Percentiles rank a stretch among this genome's conserved stretches.
These are phyloP conservation scores for Centropus unirufus DNA, from an alignment of 2,113 vertebrate species.

Conservation along the genomic window DNA sequence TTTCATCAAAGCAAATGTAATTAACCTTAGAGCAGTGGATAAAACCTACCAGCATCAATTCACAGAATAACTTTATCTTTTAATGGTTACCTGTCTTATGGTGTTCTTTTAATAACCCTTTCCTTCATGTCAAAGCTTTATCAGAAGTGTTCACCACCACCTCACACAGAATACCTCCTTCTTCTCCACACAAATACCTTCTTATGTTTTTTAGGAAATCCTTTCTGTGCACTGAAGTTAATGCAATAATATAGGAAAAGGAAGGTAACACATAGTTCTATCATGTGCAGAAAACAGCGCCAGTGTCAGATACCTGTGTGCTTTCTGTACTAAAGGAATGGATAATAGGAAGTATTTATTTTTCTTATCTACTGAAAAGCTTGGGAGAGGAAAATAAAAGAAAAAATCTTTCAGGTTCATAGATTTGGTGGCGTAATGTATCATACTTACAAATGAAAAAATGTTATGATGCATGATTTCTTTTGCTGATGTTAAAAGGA, in stretches of 20 bases:
- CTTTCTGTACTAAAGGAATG: neutral
- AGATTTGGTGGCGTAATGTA: neutral
- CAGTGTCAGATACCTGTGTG: neutral
- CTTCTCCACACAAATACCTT: neutral
- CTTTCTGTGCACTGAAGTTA: neutral
- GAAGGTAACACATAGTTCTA: neutral
- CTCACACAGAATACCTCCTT: neutral
- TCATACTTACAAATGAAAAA: neutral
- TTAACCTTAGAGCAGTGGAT: conserved; percentile 70
- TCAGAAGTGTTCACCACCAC: neutral
- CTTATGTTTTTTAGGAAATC: neutral
- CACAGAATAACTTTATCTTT: conserved; percentile 47
- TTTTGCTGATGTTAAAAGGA: neutral
- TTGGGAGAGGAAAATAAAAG: neutral
- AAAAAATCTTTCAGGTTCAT: neutral
- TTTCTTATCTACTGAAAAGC: neutral
- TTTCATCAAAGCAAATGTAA: conserved; percentile 72
- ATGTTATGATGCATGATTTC: neutral
- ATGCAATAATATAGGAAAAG: neutral
- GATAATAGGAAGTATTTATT: neutral
- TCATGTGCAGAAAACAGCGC: neutral
- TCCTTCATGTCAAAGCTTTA: neutral
- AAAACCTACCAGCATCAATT: conserved; percentile 60
- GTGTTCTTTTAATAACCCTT: neutral
- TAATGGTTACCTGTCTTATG: neutral